Evolutionary conservation across 1,140 invertebrate species (phyloP).

Genomic region (Aphis craccivora): DNA sequence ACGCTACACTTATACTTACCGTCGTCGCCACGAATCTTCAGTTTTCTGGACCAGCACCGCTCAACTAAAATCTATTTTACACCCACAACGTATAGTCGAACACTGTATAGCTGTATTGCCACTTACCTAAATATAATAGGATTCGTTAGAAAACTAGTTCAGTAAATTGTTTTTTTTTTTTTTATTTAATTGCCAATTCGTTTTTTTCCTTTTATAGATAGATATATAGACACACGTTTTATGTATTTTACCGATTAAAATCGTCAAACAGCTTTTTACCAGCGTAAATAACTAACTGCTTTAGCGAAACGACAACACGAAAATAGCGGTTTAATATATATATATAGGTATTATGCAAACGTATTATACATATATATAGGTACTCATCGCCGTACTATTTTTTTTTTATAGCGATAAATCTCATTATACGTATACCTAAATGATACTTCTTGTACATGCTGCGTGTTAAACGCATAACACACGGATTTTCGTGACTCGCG

Average conservation of each 20-base stretch:
- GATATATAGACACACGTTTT: neutral
- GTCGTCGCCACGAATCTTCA: conserved; percentile 26
- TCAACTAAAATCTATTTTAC: neutral
- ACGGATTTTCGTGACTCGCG: conserved; percentile 21
- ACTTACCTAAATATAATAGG: neutral
- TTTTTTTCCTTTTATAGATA: neutral
- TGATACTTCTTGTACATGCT: neutral
- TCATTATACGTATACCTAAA: neutral
- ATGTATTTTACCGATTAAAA: neutral
- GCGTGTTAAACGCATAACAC: neutral
- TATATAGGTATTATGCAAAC: neutral
- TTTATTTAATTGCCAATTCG: neutral
- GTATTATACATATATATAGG: neutral
- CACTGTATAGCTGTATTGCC: neutral
- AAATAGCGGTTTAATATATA: neutral
- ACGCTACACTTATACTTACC: neutral
- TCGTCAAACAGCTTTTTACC: neutral
- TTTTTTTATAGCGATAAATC: neutral
- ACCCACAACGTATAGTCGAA: neutral
- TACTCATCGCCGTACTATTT: neutral
- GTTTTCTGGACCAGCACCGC: neutral
- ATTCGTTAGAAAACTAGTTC: neutral
- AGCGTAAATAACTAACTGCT: neutral
- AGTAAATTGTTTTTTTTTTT: neutral
- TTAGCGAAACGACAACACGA: neutral